Percentiles rank a stretch among this genome's conserved stretches.
These are phyloP conservation scores for Galeopterus variegatus DNA, from an alignment of 2,113 vertebrate species.

Conservation along the genomic window DNA sequence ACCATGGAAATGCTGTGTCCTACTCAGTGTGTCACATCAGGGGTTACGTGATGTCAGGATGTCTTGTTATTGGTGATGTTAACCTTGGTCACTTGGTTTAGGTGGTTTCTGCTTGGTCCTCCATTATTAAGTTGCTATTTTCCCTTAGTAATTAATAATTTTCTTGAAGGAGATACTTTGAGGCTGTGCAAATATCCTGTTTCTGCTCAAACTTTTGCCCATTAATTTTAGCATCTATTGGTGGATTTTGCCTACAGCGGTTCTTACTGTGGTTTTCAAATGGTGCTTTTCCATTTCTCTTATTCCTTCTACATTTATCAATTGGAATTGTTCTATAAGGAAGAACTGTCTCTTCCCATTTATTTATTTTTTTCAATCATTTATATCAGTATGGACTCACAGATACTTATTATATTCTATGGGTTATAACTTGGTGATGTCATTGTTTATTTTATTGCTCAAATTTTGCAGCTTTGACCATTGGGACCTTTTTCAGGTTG, in stretches of 20 bases:
- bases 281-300: not conserved
- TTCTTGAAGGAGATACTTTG: conserved; percentile 22
- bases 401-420: not conserved
- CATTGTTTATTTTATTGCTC: not conserved
- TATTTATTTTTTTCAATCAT: not conserved
- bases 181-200: conserved; percentile 20
- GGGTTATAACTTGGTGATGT: not conserved
- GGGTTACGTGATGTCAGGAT: not conserved
- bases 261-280: not conserved
- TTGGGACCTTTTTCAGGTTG: not conserved
- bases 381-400: not conserved
- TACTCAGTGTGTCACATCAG: not conserved
- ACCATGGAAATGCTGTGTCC: not conserved
- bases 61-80: not conserved
- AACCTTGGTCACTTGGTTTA: not conserved
- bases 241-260: not conserved
- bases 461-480: not conserved
- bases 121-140: not conserved
- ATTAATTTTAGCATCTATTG: not conserved
- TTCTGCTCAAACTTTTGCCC: not conserved
- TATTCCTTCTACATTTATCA: conserved; percentile 4
- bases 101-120: not conserved
- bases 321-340: conserved; percentile 15
- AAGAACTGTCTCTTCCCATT: not conserved
- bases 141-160: conserved; percentile 37